A percentile compares a stretch with the other conserved stretches of the same genome.
These are phyloP conservation scores for Trididemnum clinides DNA, from an alignment of 23 tunicate species.

Conservation along the genomic window DNA sequence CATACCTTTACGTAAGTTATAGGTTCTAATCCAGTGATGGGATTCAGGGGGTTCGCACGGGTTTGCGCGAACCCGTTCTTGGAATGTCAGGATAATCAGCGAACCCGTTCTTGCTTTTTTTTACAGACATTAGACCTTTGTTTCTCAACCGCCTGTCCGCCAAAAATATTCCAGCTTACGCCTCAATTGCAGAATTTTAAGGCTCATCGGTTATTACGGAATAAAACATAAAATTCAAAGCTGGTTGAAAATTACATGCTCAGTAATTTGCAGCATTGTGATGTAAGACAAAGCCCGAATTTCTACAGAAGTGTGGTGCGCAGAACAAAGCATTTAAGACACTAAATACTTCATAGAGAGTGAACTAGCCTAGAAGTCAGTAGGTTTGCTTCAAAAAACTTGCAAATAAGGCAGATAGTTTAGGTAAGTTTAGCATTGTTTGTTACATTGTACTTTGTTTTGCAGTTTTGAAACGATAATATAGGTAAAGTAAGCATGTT, in stretches of 20 bases:
- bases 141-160: constrained; percentile 21
- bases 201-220: constrained; percentile 23
- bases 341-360: constrained; percentile 16
- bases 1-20: too few relatives aligned
- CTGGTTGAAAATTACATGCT: constrained; percentile 13
- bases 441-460: constrained; percentile 19
- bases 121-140: constrained; percentile 17
- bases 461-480: constrained; percentile 16
- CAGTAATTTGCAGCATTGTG: constrained; percentile 21
- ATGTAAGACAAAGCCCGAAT: constrained; percentile 14
- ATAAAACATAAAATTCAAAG: constrained; percentile 17
- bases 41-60: constrained; percentile 21
- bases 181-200: constrained; percentile 17
- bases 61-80: constrained; percentile 21
- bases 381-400: constrained; percentile 13
- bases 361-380: constrained; percentile 22
- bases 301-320: constrained; percentile 15
- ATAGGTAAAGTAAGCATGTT: constrained; percentile 11
- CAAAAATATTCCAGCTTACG: constrained; percentile 16
- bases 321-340: constrained; percentile 17
- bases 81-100: too few relatives aligned
- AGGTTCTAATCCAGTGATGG: too few relatives aligned
- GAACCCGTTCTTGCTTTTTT: too few relatives aligned
- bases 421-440: constrained; percentile 19
- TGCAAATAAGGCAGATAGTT: constrained; percentile 20